Base-by-base conservation (phyloP, 2,888 invertebrate species). In the Agrochola lota region DNA sequence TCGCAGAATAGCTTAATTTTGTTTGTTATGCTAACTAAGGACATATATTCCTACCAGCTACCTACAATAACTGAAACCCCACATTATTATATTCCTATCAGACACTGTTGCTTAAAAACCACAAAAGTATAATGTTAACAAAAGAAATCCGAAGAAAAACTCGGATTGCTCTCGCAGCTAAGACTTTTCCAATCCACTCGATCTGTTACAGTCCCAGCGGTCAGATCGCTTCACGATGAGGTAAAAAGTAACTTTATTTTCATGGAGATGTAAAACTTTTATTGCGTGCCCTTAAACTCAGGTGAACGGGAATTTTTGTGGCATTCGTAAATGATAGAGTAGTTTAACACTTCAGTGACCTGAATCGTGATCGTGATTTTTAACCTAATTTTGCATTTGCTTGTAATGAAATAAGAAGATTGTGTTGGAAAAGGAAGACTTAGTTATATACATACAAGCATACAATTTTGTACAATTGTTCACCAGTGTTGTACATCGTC, bases 201-300 rank as follows among this genome's bases (percentile, higher is more conserved):
- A 83, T 83, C 57, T 70, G 30, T 2, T 23, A 9, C 57, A 40
- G 49, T 72, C 83, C 83, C 83, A 52, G 72, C 49, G 84, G 87
- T 78, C 66, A 79, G 72, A 79, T 79, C 23, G 72, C n/a, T 75
- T 64, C 70, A 26, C 55, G 63, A 52, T 55, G 43, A 72, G 60
- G 80, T 87, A 74, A 63, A 75, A 86, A 67, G 66, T 60, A 59
- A 77, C 35, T 66, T 76, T 77, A 67, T 78, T 84, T 74, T 75
- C 74, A 84, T 72, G 72, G 84, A 57, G 72, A 72, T 70, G 55
- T 86, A 79, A 86, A 84, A 84, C 66, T 86, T 84, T 84, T 87
- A 84, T 75, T 73, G 63, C 30, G 35, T 30, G 55, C 63, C 74
- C 73, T 75, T 68, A 79, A 84, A 63, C 57, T 75, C 60, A 75